phyloP scores from a whole-genome alignment of 2,888 invertebrate genomes.

The Zhuqinia jingwanae region DNA sequence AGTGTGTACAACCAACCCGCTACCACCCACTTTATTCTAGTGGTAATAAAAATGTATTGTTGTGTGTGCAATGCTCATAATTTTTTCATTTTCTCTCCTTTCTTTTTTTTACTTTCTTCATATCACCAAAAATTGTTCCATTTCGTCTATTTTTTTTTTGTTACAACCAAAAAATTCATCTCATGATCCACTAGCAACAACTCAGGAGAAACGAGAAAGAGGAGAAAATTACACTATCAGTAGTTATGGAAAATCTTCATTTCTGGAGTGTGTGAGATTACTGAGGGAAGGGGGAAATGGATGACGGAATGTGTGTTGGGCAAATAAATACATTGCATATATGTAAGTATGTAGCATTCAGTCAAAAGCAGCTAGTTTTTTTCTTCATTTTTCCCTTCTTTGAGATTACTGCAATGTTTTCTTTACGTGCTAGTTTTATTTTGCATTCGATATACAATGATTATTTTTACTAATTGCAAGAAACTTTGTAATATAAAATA shows the following conservation, averaged over 20 bases:
- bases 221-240: background rate
- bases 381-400: background rate
- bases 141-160: background rate
- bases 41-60: background rate
- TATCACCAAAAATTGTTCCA: background rate
- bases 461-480: too few species aligned
- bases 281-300: too few species aligned
- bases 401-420: too few species aligned
- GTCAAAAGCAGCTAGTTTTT: constrained; percentile 42
- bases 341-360: constrained; percentile 69
- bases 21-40: constrained; percentile 5
- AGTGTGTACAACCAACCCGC: background rate
- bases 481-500: too few species aligned
- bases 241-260: constrained; percentile 10
- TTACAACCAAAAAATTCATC: constrained; percentile 35
- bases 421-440: too few species aligned
- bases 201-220: background rate
- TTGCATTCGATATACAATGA: too few species aligned
- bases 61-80: background rate
- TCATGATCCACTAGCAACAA: constrained; percentile 13
- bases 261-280: constrained; percentile 19
- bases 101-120: constrained; percentile 19
- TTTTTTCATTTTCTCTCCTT: constrained; percentile 27
- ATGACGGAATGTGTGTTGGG: background rate
- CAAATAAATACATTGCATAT: too few species aligned